Conservation (phyloP, 2,113 vertebrate species). For the Erythrocercus mccallii region DNA sequence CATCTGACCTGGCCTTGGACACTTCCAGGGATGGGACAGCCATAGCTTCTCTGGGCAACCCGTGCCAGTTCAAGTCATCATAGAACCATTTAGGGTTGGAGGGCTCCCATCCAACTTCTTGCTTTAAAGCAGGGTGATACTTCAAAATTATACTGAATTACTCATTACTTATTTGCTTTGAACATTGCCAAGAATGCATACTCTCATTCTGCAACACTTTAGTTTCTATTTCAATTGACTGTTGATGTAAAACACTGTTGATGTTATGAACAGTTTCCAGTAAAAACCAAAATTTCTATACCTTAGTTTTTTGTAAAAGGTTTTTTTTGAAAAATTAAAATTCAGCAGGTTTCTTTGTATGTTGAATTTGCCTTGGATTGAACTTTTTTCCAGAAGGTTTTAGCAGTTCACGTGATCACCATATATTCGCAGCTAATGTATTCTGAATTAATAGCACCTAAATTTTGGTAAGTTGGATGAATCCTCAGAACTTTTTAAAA, state of each 20-base stretch:
- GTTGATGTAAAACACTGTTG: neutral
- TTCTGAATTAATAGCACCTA: neutral
- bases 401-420: neutral
- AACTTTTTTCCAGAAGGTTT: neutral
- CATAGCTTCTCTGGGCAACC: neutral
- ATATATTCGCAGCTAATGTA: neutral
- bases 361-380: neutral
- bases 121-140: neutral
- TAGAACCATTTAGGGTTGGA: neutral
- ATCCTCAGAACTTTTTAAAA: neutral
- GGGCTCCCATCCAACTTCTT: neutral
- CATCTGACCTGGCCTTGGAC: neutral
- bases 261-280: neutral
- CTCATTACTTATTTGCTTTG: neutral
- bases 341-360: neutral
- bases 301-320: neutral
- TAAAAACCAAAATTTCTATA: neutral
- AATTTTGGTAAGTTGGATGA: neutral
- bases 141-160: neutral
- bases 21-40: neutral
- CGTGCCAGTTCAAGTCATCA: neutral
- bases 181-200: neutral
- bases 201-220: neutral
- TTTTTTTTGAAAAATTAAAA: neutral
- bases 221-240: neutral